phyloP scores from a whole-genome alignment of 2,888 invertebrate species.

The Diploptera punctata region DNA sequence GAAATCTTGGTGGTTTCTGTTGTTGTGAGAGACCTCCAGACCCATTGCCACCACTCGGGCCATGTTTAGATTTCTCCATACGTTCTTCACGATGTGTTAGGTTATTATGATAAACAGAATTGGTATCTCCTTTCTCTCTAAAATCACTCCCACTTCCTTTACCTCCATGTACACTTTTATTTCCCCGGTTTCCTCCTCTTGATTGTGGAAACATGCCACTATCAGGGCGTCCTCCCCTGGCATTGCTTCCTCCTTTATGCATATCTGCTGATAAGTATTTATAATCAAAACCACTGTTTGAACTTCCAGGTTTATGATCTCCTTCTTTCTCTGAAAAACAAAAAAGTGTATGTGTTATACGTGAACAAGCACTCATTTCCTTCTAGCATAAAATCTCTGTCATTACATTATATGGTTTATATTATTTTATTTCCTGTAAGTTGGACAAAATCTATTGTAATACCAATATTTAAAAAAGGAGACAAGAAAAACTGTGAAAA shows the following conservation, averaged over 20 bases:
- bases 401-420: too few species aligned
- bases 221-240: slow-evolving; percentile 14
- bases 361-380: too few species aligned
- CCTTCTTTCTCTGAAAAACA: slow-evolving; percentile 30
- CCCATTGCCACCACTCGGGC: background rate
- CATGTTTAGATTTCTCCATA: slow-evolving; percentile 21
- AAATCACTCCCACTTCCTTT: background rate
- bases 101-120: slow-evolving; percentile 16
- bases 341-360: too few species aligned
- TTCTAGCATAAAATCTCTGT: too few species aligned
- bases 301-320: background rate
- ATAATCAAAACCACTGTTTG: background rate
- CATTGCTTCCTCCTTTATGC: slow-evolving; percentile 10
- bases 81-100: slow-evolving; percentile 32
- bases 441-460: too few species aligned
- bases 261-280: background rate
- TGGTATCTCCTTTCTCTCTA: slow-evolving; percentile 11
- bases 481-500: too few species aligned
- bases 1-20: slow-evolving; percentile 44
- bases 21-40: slow-evolving; percentile 18
- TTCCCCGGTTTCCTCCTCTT: slow-evolving; percentile 29
- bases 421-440: too few species aligned
- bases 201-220: slow-evolving; percentile 23
- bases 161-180: slow-evolving; percentile 32
- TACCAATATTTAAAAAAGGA: too few species aligned